Evolutionary conservation across 2,113 vertebrate species (phyloP).

Genomic region (Dasyprocta punctata): DNA sequence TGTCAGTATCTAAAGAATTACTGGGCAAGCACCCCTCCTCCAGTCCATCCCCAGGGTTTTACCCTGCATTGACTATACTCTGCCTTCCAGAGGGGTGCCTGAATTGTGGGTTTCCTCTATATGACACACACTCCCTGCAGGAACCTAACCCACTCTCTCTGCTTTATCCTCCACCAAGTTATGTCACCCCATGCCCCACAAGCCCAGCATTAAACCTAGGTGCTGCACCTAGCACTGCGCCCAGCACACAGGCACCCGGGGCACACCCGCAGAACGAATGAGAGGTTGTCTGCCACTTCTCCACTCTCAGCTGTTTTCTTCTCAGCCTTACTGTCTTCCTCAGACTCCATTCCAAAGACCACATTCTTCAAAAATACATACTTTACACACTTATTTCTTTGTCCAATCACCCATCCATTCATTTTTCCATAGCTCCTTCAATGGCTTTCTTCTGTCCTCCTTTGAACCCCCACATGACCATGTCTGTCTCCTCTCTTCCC

Average conservation of each 20-base stretch:
- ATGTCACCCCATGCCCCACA: fast-evolving
- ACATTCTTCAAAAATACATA: neutral
- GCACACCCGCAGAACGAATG: neutral
- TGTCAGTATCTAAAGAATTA: neutral
- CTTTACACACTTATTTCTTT: neutral
- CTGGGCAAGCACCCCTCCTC: neutral
- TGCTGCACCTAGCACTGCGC: neutral
- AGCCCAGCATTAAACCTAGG: neutral
- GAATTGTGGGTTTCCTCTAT: neutral
- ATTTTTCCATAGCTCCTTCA: neutral
- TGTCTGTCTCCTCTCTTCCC: neutral
- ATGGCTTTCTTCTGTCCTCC: neutral
- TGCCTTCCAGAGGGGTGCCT: neutral
- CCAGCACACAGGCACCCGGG: neutral
- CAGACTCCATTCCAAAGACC: neutral
- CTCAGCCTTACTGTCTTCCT: neutral
- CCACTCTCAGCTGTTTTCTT: neutral
- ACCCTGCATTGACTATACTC: neutral
- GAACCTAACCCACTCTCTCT: neutral
- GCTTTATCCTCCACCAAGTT: neutral
- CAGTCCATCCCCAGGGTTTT: neutral
- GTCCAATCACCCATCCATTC: too few species aligned
- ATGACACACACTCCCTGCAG: neutral
- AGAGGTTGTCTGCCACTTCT: neutral
- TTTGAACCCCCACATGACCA: neutral